Evolutionary conservation across 2,888 invertebrate genomes (phyloP), one percentile per base, ranked within the genome.

Genomic region (Brassicogethes aeneus): DNA sequence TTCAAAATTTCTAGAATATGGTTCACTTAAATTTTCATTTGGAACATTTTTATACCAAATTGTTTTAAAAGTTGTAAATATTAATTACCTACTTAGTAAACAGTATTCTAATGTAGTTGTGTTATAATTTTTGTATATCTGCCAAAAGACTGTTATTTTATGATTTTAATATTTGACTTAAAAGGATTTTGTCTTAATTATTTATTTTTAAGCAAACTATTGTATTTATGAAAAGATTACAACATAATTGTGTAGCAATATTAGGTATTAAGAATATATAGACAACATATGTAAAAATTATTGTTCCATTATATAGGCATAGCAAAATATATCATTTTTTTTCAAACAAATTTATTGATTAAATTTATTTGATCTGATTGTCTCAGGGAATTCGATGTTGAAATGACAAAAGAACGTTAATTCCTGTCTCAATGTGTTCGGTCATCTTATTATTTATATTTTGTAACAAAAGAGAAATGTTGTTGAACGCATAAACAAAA

Each of bases 61-160:
- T 42, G 16, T 37, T 34, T 16, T 32, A 14, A 23, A 43, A 39
- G 15, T 36, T 43, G 50, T 50, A 50, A 38, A 50, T 50, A 49
- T 31, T 40, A 44, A 49, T 31, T 40, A 44, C 36, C 45, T 45
- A 49, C 30, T 51, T 51, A 46, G 46, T 43, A 45, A 49, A 45
- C 51, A 51, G 51, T 51, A 51, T 51, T 35, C 48, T 46, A 42
- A 30, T 10, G 33, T 30, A 34, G 32, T 38, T 40, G 45, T 51
- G 54, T 57, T 53, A 52, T 55, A 54, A 47, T 52, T 53, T 59
- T 58, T 62, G 61, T 61, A 64, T 62, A 62, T 60, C 57, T 60
- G 57, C 59, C 53, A 62, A 66, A 66, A 66, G 65, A 66, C 65
- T 66, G 65, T 64, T 62, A 63, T 59, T 58, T 62, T 59, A 60